Evolutionary conservation across 2,888 invertebrate genomes (phyloP).

Genomic region (Calliopum simillimum): DNA sequence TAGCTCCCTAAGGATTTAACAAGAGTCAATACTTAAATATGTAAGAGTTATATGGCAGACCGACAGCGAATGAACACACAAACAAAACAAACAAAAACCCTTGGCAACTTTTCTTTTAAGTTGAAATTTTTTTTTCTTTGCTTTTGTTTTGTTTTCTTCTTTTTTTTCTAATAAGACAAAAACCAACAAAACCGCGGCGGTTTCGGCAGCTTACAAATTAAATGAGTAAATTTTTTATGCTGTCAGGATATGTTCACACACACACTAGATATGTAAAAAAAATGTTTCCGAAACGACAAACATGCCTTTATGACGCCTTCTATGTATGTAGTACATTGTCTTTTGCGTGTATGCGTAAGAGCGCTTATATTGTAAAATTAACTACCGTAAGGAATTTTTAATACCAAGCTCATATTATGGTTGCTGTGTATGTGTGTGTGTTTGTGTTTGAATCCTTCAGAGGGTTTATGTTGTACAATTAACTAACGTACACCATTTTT

Average conservation of each 20-base stretch:
- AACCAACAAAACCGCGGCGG: background rate
- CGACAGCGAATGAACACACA: no score
- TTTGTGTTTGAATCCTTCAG: background rate
- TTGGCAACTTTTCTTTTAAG: no score
- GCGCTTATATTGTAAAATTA: slow-evolving; percentile 16
- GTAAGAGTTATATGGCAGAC: no score
- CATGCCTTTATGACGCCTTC: no score
- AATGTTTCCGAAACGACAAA: no score
- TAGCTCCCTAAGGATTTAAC: no score
- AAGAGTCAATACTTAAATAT: no score
- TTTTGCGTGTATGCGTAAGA: no score
- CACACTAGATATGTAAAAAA: slow-evolving; percentile 6
- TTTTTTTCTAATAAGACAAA: background rate
- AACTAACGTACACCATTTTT: slow-evolving; percentile 45
- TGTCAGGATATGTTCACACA: slow-evolving; percentile 6
- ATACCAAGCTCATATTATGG: background rate
- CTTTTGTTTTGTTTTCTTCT: no score
- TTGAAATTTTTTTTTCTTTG: background rate
- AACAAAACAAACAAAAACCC: no score
- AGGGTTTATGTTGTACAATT: background rate
- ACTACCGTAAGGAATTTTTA: slow-evolving; percentile 13
- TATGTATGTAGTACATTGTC: no score
- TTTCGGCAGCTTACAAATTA: background rate
- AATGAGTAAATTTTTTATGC: slow-evolving; percentile 7
- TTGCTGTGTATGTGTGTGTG: background rate